A percentile compares a stretch with the other conserved stretches of the same genome.
These are phyloP conservation scores for Odontesthes bonariensis DNA, from an alignment of 2,113 vertebrate genomes.

Conservation along the genomic window DNA sequence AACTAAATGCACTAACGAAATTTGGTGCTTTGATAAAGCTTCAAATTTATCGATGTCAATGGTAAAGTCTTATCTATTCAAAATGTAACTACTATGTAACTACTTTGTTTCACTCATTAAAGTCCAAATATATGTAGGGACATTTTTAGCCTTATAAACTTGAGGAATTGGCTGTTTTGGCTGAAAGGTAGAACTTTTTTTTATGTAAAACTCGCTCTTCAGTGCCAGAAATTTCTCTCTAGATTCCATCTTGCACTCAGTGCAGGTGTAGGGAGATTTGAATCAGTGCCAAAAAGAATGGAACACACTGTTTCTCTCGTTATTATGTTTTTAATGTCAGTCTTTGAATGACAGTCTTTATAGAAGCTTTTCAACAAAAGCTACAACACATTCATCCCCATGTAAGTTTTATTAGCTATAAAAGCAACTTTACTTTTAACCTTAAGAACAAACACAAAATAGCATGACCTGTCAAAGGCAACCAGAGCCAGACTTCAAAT, in stretches of 20 bases:
- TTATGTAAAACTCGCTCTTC: not conserved
- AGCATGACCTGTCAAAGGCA: not conserved
- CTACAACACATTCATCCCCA: not conserved
- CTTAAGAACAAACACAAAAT: not conserved
- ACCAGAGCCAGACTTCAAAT: not conserved
- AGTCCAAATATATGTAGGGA: too few relatives aligned
- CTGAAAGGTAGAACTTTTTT: not conserved
- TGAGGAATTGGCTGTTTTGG: not conserved
- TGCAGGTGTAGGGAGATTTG: constrained; percentile 1
- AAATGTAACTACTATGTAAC: too few relatives aligned
- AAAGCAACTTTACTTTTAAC: not conserved
- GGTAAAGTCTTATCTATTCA: too few relatives aligned
- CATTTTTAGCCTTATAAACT: not conserved
- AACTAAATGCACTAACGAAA: too few relatives aligned
- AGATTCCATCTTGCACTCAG: accelerated
- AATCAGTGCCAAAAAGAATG: constrained; percentile 2
- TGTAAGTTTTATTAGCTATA: not conserved
- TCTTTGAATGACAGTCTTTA: not conserved
- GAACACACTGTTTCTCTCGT: not conserved
- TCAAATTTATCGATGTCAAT: too few relatives aligned
- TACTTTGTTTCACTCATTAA: too few relatives aligned
- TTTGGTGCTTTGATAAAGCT: too few relatives aligned
- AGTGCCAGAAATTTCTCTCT: not conserved
- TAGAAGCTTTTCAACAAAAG: not conserved
- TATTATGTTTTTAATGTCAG: not conserved